These are phyloP conservation scores for Sebastes vulpes DNA, from an alignment of 2,797 vertebrate genomes.

Conservation along the genomic window DNA sequence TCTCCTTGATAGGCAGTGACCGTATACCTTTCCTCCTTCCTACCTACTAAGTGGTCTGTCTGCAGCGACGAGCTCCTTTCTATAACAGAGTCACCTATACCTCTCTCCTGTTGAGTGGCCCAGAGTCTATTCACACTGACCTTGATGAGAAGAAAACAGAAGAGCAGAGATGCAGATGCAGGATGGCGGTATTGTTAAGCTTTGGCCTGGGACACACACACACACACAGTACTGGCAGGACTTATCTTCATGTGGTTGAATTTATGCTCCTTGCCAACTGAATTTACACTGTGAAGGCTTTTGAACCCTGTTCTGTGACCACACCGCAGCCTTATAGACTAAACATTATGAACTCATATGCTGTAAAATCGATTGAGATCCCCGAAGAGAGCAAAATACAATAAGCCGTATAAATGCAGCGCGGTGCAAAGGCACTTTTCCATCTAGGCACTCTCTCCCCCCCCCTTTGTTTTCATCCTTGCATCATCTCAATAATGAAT, in stretches of 20 bases:
- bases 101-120: not conserved
- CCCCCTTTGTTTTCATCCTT: not conserved
- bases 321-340: slow-evolving; percentile 15
- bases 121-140: slow-evolving; percentile 21
- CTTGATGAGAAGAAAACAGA: slow-evolving; percentile 25
- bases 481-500: slow-evolving; percentile 17
- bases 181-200: not conserved
- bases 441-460: not conserved
- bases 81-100: not conserved
- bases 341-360: slow-evolving; percentile 42
- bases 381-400: slow-evolving; percentile 33
- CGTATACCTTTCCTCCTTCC: not conserved
- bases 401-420: not conserved
- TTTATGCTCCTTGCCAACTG: slow-evolving; percentile 15
- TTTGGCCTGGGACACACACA: not conserved
- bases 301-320: slow-evolving; percentile 11
- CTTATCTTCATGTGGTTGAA: slow-evolving; percentile 5
- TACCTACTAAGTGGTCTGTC: not conserved
- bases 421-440: not conserved
- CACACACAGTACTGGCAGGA: not conserved
- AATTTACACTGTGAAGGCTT: slow-evolving; percentile 6
- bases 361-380: slow-evolving; percentile 47
- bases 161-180: not conserved
- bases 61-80: not conserved
- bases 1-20: not conserved